phyloP scores from a whole-genome alignment of 2,888 invertebrate species.

The Euzetes globulus region DNA sequence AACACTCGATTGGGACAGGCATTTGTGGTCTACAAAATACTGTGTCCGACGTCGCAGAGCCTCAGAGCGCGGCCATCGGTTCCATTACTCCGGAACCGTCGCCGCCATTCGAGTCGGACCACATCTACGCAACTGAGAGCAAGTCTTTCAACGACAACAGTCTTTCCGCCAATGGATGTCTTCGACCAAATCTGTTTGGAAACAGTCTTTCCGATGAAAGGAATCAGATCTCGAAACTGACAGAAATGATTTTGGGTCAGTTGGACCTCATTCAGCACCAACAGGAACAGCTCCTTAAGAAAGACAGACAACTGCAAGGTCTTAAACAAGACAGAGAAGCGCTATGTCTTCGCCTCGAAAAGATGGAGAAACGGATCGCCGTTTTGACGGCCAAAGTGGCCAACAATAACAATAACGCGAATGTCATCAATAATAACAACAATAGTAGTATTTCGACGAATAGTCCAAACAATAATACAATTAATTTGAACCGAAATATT shows the following conservation, averaged over 20 bases:
- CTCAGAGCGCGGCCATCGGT: too few species aligned
- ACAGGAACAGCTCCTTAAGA: slow-evolving; percentile 69
- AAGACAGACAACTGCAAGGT: slow-evolving; percentile 65
- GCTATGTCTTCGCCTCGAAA: slow-evolving; percentile 50
- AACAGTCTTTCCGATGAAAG: not conserved
- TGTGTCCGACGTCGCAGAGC: slow-evolving; percentile 25
- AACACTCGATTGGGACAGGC: not conserved
- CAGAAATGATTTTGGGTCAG: slow-evolving; percentile 71
- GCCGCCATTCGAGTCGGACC: slow-evolving; percentile 59
- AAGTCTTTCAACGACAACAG: not conserved
- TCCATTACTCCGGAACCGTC: not conserved
- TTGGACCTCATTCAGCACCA: slow-evolving; percentile 83
- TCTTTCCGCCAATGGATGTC: not conserved
- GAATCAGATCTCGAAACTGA: slow-evolving; percentile 42
- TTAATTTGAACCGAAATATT: not conserved
- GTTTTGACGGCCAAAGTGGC: slow-evolving; percentile 32
- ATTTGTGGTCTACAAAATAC: slow-evolving; percentile 9
- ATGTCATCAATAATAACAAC: not conserved
- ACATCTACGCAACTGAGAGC: slow-evolving; percentile 58
- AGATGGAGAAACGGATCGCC: slow-evolving; percentile 31
- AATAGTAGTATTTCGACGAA: not conserved
- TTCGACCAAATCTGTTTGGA: not conserved
- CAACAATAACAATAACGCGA: not conserved
- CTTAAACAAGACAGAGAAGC: slow-evolving; percentile 69
- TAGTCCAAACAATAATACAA: not conserved